Evolutionary conservation across 2,113 vertebrate genomes (phyloP).

Genomic region (Arothron firmamentum): DNA sequence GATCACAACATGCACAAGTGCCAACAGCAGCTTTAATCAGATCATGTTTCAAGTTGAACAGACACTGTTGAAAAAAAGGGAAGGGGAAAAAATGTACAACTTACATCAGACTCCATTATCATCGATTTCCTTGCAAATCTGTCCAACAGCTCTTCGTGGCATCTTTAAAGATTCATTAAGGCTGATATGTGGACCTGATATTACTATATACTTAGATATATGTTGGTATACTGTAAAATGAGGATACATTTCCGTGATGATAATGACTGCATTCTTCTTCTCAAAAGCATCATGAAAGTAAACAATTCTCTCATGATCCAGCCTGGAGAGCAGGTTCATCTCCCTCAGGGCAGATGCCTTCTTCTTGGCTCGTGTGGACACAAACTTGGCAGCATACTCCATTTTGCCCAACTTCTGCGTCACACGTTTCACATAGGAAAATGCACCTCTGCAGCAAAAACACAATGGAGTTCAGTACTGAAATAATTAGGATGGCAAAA

Average conservation of each 20-base stretch:
- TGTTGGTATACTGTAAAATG: background rate
- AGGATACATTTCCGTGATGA: constrained; percentile 95
- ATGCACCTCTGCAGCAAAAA: constrained; percentile 81
- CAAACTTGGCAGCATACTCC: constrained; percentile 92
- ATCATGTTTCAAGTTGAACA: too few species aligned
- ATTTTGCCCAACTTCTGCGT: constrained; percentile 82
- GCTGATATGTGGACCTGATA: background rate
- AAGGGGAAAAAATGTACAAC: constrained; percentile 30
- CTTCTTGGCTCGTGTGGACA: constrained; percentile 88
- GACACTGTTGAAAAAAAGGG: too few species aligned
- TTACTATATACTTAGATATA: too few species aligned
- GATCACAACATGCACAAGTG: background rate
- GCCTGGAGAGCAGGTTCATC: constrained; percentile 83
- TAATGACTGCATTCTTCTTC: constrained; percentile 86
- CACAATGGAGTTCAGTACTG: background rate
- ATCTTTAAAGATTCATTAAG: constrained; percentile 76
- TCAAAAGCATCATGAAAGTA: constrained; percentile 96
- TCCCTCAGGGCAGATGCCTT: constrained; percentile 84
- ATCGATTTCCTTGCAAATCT: constrained; percentile 84
- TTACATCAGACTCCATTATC: constrained; percentile 89
- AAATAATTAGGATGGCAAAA: background rate
- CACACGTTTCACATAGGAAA: constrained; percentile 93
- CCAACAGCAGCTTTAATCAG: too few species aligned
- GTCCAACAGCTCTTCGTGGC: constrained; percentile 90
- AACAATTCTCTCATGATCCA: constrained; percentile 87